A percentile compares a stretch with the other conserved stretches of the same genome.
phyloP scores from a whole-genome alignment of 2,113 vertebrate species.

The Sorex araneus region DNA sequence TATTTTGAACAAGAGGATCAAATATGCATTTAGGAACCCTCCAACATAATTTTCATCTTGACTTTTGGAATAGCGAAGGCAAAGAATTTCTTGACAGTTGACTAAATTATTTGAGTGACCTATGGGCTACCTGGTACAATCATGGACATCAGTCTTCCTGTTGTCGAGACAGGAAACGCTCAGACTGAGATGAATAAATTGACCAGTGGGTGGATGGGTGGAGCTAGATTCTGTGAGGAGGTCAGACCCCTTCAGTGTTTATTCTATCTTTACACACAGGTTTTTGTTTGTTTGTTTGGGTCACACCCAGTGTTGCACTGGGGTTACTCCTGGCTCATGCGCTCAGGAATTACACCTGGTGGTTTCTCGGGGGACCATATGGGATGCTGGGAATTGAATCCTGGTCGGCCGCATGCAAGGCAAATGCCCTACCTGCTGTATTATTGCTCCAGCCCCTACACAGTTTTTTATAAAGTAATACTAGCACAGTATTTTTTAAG shows the following conservation, averaged over 20 bases:
- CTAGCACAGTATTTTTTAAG: too few species aligned
- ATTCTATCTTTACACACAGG: neutral
- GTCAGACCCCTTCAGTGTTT: too few species aligned
- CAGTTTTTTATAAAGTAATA: too few species aligned
- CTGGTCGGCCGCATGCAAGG: too few species aligned
- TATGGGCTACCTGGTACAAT: neutral
- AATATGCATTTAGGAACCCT: neutral
- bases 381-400: too few species aligned
- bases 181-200: neutral
- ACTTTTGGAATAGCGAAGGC: neutral
- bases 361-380: too few species aligned
- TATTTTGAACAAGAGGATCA: slow-evolving; percentile 32
- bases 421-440: too few species aligned
- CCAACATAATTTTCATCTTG: neutral
- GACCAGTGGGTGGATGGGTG: neutral
- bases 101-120: neutral
- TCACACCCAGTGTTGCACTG: too few species aligned
- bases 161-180: neutral
- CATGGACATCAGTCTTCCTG: neutral
- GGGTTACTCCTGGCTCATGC: too few species aligned
- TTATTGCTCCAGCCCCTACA: too few species aligned
- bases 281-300: too few species aligned
- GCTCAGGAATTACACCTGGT: too few species aligned
- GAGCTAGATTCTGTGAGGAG: neutral
- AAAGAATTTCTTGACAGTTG: neutral